Conservation (phyloP, 1,140 invertebrate genomes). For the Trissolcus basalis region DNA sequence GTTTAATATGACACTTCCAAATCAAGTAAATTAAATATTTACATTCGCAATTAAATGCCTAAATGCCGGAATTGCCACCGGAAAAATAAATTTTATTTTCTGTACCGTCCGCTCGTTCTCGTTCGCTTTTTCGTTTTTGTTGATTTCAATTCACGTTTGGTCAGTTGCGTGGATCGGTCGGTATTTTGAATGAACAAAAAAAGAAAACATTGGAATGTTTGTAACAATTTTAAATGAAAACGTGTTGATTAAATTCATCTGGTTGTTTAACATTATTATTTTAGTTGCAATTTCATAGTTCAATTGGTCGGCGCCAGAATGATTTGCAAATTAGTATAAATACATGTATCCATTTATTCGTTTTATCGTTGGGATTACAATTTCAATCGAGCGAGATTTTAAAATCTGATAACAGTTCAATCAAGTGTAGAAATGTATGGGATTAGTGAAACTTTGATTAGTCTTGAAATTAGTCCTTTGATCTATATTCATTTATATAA, state of each 20-base stretch:
- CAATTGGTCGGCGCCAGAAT: too few species aligned
- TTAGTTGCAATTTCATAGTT: too few species aligned
- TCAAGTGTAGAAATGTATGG: constrained; percentile 25
- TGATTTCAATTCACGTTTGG: too few species aligned
- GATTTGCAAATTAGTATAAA: too few species aligned
- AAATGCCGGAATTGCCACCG: not conserved
- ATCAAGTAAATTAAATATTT: constrained; percentile 39
- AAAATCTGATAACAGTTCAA: constrained; percentile 33
- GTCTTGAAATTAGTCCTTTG: constrained; percentile 45
- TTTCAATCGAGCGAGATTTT: constrained; percentile 17
- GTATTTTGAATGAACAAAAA: too few species aligned
- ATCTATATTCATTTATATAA: constrained; percentile 46
- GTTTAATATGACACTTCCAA: constrained; percentile 33
- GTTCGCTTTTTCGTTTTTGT: not conserved
- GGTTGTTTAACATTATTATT: too few species aligned
- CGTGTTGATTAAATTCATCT: too few species aligned
- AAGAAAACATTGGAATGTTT: too few species aligned
- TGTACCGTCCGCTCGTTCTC: too few species aligned
- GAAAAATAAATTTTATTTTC: not conserved
- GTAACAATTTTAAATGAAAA: too few species aligned
- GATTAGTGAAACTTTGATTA: constrained; percentile 41
- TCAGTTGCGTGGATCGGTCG: too few species aligned
- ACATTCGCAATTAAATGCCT: constrained; percentile 3
- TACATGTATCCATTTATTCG: too few species aligned
- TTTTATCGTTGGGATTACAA: constrained; percentile 7